Conservation (phyloP, 2,888 invertebrate genomes). For the Tyria jacobaeae region DNA sequence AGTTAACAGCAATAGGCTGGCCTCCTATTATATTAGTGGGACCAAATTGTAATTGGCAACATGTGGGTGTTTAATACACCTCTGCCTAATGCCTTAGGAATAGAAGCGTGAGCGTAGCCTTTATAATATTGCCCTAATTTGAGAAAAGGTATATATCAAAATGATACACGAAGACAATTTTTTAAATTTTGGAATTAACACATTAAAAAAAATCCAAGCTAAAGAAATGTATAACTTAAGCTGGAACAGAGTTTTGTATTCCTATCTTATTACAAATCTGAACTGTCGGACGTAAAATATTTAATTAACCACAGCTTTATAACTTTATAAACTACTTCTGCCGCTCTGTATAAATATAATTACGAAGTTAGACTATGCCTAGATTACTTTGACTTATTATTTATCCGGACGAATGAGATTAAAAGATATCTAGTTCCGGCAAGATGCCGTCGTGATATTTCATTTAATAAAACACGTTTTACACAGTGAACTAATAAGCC, state of each 20-base stretch:
- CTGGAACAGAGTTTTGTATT: not conserved
- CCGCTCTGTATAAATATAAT: constrained; percentile 10
- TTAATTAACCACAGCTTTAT: constrained; percentile 15
- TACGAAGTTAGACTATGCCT: constrained; percentile 11
- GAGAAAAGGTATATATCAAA: too few species aligned
- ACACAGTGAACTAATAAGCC: not conserved
- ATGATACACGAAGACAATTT: too few species aligned
- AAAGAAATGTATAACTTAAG: not conserved
- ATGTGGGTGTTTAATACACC: too few species aligned
- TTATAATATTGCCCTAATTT: too few species aligned
- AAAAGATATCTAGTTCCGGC: not conserved
- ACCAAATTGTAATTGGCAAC: too few species aligned
- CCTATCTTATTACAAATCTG: constrained; percentile 9
- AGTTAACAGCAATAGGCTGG: too few species aligned
- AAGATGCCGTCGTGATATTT: not conserved
- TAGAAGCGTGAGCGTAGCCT: too few species aligned
- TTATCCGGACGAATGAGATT: constrained; percentile 2
- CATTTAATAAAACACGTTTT: not conserved
- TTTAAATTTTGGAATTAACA: too few species aligned
- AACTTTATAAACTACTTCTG: constrained; percentile 17
- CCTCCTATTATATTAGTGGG: too few species aligned
- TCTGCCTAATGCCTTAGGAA: too few species aligned
- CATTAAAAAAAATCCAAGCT: not conserved
- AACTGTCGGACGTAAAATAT: constrained; percentile 8
- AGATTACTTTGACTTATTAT: constrained; percentile 16